phyloP scores from a whole-genome alignment of 2,888 invertebrate genomes.

The Euphydryas editha region DNA sequence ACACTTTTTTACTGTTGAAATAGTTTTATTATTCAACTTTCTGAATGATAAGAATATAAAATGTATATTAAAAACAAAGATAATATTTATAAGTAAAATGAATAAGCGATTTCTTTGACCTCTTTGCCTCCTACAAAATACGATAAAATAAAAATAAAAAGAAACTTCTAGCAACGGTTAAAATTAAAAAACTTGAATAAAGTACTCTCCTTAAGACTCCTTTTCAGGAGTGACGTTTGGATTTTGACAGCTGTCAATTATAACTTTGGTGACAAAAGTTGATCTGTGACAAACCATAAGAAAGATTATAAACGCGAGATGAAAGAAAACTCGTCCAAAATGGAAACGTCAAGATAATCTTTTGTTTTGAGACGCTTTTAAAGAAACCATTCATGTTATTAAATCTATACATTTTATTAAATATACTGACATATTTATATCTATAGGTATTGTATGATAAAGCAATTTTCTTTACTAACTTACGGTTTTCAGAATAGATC shows the following conservation, averaged over 20 bases:
- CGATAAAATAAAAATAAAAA: background rate
- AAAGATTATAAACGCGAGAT: slow-evolving; percentile 42
- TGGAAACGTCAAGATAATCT: slow-evolving; percentile 31
- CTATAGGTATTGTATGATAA: too few species aligned
- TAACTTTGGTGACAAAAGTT: slow-evolving; percentile 42
- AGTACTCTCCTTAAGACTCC: too few species aligned
- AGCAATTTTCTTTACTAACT: too few species aligned
- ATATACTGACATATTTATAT: too few species aligned
- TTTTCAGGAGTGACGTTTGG: slow-evolving; percentile 38
- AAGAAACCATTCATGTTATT: background rate
- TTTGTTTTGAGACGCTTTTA: slow-evolving; percentile 37
- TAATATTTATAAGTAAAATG: too few species aligned
- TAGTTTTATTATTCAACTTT: background rate
- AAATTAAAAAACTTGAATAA: slow-evolving; percentile 4
- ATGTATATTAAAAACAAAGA: too few species aligned
- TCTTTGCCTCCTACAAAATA: background rate
- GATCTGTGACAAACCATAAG: slow-evolving; percentile 1
- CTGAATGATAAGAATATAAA: background rate
- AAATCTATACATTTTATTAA: too few species aligned
- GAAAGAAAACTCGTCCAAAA: slow-evolving; percentile 48
- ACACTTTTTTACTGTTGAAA: too few species aligned
- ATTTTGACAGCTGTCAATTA: slow-evolving; percentile 52
- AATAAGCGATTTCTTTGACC: too few species aligned
- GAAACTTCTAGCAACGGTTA: background rate
- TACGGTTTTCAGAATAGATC: too few species aligned